Conservation (phyloP, 2,113 vertebrate genomes). For the Lathamus discolor region DNA sequence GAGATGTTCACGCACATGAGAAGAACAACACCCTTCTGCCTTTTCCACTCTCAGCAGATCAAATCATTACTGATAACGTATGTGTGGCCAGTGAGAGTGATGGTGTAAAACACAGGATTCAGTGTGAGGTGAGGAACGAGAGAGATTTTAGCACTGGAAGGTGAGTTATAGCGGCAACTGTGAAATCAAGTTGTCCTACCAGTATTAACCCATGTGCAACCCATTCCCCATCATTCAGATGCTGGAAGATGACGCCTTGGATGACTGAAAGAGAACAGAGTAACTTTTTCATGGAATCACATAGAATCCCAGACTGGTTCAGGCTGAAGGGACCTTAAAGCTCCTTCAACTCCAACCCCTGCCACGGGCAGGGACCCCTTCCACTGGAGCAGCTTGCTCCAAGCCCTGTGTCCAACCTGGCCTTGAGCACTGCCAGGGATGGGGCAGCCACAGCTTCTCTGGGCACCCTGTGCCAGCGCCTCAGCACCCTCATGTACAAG, state of each 20-base stretch:
- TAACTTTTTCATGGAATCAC: not conserved
- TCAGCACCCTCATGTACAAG: not conserved
- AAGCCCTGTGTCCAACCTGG: too few species aligned
- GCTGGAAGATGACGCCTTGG: not conserved
- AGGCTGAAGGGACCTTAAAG: not conserved
- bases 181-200: not conserved
- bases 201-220: not conserved
- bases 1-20: not conserved
- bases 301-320: not conserved
- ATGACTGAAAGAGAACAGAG: not conserved
- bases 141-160: not conserved
- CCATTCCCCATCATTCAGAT: not conserved
- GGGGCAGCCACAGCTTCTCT: not conserved
- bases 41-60: not conserved
- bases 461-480: not conserved
- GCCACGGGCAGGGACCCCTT: not conserved
- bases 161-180: not conserved
- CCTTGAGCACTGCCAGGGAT: not conserved
- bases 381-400: accelerated
- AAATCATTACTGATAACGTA: not conserved
- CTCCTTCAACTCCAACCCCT: not conserved
- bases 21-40: not conserved
- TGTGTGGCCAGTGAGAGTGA: not conserved
- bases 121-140: not conserved
- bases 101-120: not conserved